Conservation (phyloP, 2,888 invertebrate species). For the Sycophila texana region DNA sequence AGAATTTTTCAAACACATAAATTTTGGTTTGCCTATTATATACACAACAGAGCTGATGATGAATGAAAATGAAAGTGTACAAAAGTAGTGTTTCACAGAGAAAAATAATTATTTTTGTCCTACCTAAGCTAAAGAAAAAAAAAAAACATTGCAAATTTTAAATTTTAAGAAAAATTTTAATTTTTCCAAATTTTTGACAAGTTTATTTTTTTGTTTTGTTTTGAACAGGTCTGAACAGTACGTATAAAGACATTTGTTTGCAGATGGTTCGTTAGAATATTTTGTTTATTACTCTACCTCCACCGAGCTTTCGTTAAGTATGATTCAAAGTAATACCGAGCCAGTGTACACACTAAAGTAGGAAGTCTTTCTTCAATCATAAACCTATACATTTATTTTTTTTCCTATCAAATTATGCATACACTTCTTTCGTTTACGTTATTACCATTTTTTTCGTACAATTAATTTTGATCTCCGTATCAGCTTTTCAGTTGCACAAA, state of each 20-base stretch:
- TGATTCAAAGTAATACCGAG: conserved; percentile 48
- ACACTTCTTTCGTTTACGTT: neutral
- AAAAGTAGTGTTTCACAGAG: neutral
- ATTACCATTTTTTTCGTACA: conserved; percentile 17
- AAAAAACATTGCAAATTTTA: conserved; percentile 26
- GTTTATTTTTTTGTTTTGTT: conserved; percentile 54
- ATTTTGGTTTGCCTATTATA: neutral
- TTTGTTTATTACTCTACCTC: conserved; percentile 50
- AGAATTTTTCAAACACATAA: conserved; percentile 41
- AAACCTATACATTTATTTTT: conserved; percentile 11
- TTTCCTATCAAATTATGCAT: conserved; percentile 10
- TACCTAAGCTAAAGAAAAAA: conserved; percentile 14
- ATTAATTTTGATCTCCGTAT: neutral
- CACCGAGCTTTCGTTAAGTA: conserved; percentile 51
- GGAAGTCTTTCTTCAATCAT: conserved; percentile 35
- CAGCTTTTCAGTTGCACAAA: neutral
- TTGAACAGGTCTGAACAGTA: conserved; percentile 53
- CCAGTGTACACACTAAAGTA: conserved; percentile 30
- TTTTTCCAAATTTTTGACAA: conserved; percentile 49
- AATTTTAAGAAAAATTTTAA: conserved; percentile 16
- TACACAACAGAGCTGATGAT: too few species aligned
- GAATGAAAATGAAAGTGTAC: too few species aligned
- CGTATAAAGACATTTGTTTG: conserved; percentile 54
- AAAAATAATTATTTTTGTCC: conserved; percentile 54
- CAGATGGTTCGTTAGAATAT: conserved; percentile 54